A percentile compares a stretch with the other conserved stretches of the same genome.
These are phyloP conservation scores for Capricornis sumatraensis DNA, from an alignment of 2,113 vertebrate species.

Conservation along the genomic window DNA sequence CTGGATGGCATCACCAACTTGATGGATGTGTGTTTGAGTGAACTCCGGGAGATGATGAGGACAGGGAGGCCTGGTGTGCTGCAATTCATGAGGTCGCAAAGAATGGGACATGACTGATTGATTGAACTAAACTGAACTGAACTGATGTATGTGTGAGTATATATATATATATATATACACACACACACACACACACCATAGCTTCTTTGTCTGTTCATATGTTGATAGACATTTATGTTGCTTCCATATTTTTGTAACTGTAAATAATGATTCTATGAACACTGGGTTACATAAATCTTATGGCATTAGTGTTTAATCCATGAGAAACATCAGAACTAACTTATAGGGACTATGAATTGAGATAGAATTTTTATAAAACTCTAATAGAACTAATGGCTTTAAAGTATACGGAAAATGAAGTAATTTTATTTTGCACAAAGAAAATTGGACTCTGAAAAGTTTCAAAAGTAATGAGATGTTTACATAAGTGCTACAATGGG, in stretches of 20 bases:
- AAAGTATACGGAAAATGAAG: neutral
- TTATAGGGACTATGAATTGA: neutral
- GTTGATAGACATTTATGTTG: neutral
- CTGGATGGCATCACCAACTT: too few species aligned
- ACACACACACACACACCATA: neutral
- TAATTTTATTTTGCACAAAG: neutral
- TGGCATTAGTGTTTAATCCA: neutral
- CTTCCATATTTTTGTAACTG: neutral
- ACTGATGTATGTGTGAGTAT: too few species aligned
- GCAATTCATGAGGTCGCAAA: too few species aligned
- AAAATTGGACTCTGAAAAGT: neutral
- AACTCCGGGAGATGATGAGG: too few species aligned
- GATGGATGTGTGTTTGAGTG: too few species aligned
- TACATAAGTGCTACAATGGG: neutral
- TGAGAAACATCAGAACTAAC: neutral
- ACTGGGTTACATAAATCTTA: neutral
- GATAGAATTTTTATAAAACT: neutral
- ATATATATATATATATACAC: rapidly evolving
- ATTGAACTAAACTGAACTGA: too few species aligned
- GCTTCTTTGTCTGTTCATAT: neutral
- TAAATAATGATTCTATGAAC: neutral
- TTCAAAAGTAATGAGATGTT: neutral
- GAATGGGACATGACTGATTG: too few species aligned
- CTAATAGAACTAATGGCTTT: neutral
- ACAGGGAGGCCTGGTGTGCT: too few species aligned